Evolutionary conservation across 23 tunicate genomes (phyloP).

Genomic region (Styela plicata): DNA sequence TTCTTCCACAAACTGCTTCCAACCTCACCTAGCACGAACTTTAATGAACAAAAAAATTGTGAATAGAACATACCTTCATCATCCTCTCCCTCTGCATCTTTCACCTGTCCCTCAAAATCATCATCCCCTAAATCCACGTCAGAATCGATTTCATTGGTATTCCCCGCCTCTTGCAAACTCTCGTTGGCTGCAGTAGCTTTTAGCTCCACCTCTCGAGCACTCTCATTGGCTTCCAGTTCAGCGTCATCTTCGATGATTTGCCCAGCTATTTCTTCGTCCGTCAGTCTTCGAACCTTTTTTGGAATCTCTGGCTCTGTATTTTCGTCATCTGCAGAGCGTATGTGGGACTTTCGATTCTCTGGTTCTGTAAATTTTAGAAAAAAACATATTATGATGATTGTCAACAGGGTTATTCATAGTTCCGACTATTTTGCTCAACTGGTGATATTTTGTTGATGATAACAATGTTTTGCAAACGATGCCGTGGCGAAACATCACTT

Average conservation of each 20-base stretch:
- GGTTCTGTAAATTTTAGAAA: background rate
- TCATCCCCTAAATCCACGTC: conserved; percentile 28
- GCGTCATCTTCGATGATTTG: background rate
- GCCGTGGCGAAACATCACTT: too few species aligned
- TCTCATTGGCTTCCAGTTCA: conserved; percentile 10
- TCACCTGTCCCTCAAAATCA: conserved; percentile 26
- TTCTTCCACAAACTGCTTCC: too few species aligned
- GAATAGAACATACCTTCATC: conserved; percentile 26
- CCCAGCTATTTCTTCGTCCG: background rate
- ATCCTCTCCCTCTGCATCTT: conserved; percentile 43
- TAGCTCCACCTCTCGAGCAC: background rate
- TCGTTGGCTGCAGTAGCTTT: background rate
- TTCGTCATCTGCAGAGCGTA: conserved; percentile 20
- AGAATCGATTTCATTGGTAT: conserved; percentile 19
- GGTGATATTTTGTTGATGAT: too few species aligned
- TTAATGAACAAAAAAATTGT: too few species aligned
- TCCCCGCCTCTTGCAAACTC: background rate
- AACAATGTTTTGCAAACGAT: too few species aligned
- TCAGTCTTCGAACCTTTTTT: conserved; percentile 6
- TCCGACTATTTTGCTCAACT: too few species aligned
- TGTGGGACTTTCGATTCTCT: conserved; percentile 10
- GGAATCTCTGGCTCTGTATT: background rate
- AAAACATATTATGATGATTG: too few species aligned
- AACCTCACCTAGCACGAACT: too few species aligned
- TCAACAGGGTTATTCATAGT: too few species aligned